These are phyloP conservation scores for Mola mola DNA, from an alignment of 2,113 vertebrate species.

Conservation along the genomic window DNA sequence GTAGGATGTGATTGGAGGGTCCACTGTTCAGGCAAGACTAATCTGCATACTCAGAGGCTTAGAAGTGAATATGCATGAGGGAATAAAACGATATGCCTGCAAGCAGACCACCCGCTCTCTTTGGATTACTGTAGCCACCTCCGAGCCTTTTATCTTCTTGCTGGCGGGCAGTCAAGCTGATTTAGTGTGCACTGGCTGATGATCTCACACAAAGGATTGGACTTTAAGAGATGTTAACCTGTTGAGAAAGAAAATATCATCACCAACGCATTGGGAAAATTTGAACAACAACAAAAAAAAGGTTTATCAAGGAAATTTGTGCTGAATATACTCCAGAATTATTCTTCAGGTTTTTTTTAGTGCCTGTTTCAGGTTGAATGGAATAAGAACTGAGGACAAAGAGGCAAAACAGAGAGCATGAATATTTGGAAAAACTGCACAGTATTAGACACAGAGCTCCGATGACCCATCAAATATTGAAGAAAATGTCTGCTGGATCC, in stretches of 20 bases:
- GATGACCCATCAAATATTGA: conserved; percentile 82
- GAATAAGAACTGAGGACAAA: conserved; percentile 29
- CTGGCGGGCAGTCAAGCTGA: conserved; percentile 76
- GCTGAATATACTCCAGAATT: conserved; percentile 1
- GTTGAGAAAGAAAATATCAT: conserved; percentile 54
- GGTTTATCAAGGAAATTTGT: no score
- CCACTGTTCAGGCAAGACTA: conserved; percentile 77
- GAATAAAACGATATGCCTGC: conserved; percentile 80
- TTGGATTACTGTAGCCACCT: conserved; percentile 80
- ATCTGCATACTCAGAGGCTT: conserved; percentile 80
- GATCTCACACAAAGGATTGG: conserved; percentile 61
- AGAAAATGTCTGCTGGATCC: conserved; percentile 77
- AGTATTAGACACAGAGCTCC: conserved; percentile 69
- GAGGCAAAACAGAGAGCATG: conserved; percentile 49
- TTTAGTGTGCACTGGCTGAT: conserved; percentile 64
- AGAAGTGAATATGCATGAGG: conserved; percentile 83
- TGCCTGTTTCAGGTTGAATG: conserved; percentile 27
- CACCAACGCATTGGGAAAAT: conserved; percentile 22
- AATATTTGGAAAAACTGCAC: conserved; percentile 53
- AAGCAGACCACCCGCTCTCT: conserved; percentile 78
- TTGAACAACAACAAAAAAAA: no score
- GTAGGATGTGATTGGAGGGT: conserved; percentile 73
- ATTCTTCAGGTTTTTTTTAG: conserved; percentile 25
- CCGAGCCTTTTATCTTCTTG: conserved; percentile 73
- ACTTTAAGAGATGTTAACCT: conserved; percentile 70